These are phyloP conservation scores for Copsychus sechellarum DNA, from an alignment of 2,113 vertebrate species.

Conservation along the genomic window DNA sequence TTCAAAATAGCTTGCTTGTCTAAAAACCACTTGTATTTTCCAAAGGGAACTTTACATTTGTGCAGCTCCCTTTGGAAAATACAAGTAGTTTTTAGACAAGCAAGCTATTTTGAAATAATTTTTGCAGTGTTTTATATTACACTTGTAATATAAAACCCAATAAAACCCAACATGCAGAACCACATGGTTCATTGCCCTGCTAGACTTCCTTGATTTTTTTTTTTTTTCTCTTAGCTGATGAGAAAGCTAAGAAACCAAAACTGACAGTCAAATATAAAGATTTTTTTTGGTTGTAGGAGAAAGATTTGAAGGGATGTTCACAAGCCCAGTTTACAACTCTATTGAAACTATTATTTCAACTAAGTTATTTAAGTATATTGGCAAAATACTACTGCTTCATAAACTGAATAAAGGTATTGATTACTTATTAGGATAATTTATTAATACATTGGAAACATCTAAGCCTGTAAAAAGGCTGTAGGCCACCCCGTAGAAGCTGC, in stretches of 20 bases:
- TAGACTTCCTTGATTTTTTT: background rate
- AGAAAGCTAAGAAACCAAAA: background rate
- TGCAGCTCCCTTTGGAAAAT: background rate
- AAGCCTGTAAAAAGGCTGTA: background rate
- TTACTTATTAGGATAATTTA: background rate
- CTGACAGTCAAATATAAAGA: background rate
- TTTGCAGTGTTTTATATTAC: background rate
- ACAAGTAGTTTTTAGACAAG: background rate
- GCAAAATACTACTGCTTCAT: background rate
- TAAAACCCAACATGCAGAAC: background rate
- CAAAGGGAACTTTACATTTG: too few relatives aligned
- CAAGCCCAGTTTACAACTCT: background rate
- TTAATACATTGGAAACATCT: background rate
- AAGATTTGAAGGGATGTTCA: background rate
- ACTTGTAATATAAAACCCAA: background rate
- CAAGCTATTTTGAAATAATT: background rate
- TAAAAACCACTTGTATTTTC: too few relatives aligned
- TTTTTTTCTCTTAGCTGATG: too few relatives aligned
- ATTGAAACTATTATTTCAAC: background rate
- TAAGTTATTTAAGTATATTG: background rate
- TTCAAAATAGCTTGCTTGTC: too few relatives aligned
- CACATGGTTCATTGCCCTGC: background rate
- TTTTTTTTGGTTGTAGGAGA: background rate
- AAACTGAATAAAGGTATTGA: background rate
- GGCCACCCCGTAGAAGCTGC: too few relatives aligned